A percentile compares a stretch with the other conserved stretches of the same genome.
Conservation (phyloP, 2,113 vertebrate genomes). For the Chrysochloris asiatica region DNA sequence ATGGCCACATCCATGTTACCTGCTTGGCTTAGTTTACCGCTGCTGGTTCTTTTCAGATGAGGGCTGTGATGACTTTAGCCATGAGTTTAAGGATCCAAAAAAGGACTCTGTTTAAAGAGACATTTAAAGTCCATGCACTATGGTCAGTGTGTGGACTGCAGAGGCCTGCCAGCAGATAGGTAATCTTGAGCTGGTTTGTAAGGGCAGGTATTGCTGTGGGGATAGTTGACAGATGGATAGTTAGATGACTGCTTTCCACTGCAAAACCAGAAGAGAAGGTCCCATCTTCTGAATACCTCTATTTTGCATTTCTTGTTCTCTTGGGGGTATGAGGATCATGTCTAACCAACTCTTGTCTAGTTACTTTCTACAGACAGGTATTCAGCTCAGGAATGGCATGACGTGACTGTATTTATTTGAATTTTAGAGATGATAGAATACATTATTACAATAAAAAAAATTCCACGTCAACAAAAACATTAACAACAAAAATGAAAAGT, state of each 20-base stretch:
- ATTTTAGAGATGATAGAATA: slow-evolving; percentile 44
- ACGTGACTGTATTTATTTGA: neutral
- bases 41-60: slow-evolving; percentile 27
- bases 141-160: neutral
- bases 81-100: neutral
- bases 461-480: neutral
- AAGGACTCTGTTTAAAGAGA: neutral
- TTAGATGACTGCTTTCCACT: neutral
- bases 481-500: neutral
- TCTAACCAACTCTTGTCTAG: neutral
- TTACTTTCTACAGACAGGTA: neutral
- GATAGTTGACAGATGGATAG: too few species aligned
- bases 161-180: neutral
- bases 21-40: slow-evolving; percentile 49
- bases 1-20: neutral
- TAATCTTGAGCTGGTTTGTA: neutral
- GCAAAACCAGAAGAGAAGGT: neutral
- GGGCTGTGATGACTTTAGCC: neutral
- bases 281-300: neutral
- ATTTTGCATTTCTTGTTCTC: neutral
- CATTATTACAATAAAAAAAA: neutral
- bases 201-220: neutral
- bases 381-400: neutral
- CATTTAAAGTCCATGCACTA: neutral
- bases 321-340: neutral